Evolutionary conservation across 2,113 vertebrate genomes (phyloP).

Genomic region (Megaceryle maxima): DNA sequence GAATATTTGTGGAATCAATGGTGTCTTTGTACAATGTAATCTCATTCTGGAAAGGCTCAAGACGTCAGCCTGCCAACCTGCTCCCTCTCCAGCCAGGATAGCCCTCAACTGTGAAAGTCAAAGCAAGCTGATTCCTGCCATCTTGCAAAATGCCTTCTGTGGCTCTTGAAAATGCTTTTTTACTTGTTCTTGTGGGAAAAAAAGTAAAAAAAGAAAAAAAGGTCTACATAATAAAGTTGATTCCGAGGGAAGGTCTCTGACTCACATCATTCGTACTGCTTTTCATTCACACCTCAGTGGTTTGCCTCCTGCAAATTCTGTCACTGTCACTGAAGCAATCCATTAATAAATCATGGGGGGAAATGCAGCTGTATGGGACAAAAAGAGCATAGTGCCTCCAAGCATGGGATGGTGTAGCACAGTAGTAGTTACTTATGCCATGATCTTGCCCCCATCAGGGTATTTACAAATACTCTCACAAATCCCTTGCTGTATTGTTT

Average conservation of each 20-base stretch:
- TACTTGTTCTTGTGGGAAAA: background rate
- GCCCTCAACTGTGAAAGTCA: background rate
- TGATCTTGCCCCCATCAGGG: background rate
- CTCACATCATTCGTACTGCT: constrained; percentile 54
- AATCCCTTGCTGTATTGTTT: background rate
- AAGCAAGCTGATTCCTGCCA: background rate
- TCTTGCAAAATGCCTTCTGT: background rate
- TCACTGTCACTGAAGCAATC: background rate
- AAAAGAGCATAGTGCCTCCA: background rate
- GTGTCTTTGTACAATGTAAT: background rate
- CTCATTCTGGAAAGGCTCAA: background rate
- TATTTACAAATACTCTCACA: background rate
- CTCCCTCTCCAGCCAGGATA: background rate
- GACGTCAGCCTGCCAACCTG: background rate
- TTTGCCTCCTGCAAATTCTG: background rate
- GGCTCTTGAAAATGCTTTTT: constrained; percentile 12
- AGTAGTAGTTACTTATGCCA: background rate
- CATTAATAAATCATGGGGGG: constrained; percentile 3
- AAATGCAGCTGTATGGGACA: background rate
- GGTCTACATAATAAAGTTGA: constrained; percentile 39
- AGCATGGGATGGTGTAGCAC: background rate
- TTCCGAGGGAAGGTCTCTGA: constrained; percentile 52
- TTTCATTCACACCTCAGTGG: constrained; percentile 44
- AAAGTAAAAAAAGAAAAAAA: background rate
- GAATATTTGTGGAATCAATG: background rate